These are phyloP conservation scores for Neosilurus mollespiculum DNA, from an alignment of 2,797 vertebrate species.

Conservation along the genomic window DNA sequence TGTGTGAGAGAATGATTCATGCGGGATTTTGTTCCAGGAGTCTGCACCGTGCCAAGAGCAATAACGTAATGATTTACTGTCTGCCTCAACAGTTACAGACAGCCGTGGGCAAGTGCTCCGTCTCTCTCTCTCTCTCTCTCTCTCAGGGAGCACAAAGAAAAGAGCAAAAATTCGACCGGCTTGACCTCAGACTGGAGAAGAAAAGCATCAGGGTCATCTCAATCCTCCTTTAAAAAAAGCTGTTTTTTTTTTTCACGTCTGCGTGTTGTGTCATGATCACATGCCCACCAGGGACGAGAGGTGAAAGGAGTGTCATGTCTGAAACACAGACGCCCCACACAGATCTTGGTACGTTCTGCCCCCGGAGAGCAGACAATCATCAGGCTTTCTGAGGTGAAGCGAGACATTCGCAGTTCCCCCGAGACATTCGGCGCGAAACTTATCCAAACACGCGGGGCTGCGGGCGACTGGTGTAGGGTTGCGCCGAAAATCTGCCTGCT, in stretches of 20 bases:
- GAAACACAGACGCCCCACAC: conserved; percentile 24
- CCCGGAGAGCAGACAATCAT: conserved; percentile 31
- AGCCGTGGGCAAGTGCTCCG: conserved; percentile 27
- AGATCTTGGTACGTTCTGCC: conserved; percentile 5
- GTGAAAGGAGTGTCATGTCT: conserved; percentile 35
- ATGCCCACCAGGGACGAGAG: conserved; percentile 25
- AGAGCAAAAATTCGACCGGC: conserved; percentile 31
- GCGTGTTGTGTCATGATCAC: conserved; percentile 35
- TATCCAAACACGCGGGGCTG: conserved; percentile 49
- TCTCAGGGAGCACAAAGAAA: conserved; percentile 11
- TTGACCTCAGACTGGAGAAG: conserved; percentile 2
- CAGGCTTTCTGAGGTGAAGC: conserved; percentile 39
- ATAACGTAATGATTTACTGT: conserved; percentile 35
- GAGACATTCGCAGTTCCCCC: conserved; percentile 41
- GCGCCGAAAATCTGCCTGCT: conserved; percentile 48
- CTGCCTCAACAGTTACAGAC: conserved; percentile 29
- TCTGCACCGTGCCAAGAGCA: conserved; percentile 29
- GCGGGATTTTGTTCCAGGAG: conserved; percentile 31
- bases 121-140: neutral
- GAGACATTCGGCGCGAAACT: conserved; percentile 46
- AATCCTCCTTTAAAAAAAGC: neutral
- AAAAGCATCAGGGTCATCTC: conserved; percentile 32
- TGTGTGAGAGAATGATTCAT: conserved; percentile 42
- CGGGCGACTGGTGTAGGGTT: conserved; percentile 32
- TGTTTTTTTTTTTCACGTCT: conserved; percentile 32